phyloP scores from a whole-genome alignment of 2,113 vertebrate species.

The zebrafish (Danio rerio) region GRCz12tu NC_133197.1:17969501-17970000 shows the following conservation, averaged over 20 bases:
- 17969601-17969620: conserved; percentile 46
- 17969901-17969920: too few species aligned
- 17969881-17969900: not conserved
- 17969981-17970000: too few species aligned
- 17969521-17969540: conserved; percentile 34
- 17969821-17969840: not conserved
- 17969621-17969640: conserved; percentile 38
- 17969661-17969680: not conserved
- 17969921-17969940: too few species aligned
- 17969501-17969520: conserved; percentile 51
- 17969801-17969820: conserved; percentile 3
- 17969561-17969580: conserved; percentile 53
- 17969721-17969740: not conserved
- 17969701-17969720: not conserved
- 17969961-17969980: too few species aligned
- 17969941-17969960: too few species aligned
- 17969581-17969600: conserved; percentile 40
- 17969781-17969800: not conserved
- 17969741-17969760: not conserved
- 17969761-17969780: not conserved
- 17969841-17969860: not conserved
- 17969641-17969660: conserved; percentile 39
- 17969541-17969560: conserved; percentile 59
- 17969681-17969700: not conserved
- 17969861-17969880: not conserved